Evolutionary conservation across 2,888 invertebrate species (phyloP).

Genomic region (Aspidapion aeneum): DNA sequence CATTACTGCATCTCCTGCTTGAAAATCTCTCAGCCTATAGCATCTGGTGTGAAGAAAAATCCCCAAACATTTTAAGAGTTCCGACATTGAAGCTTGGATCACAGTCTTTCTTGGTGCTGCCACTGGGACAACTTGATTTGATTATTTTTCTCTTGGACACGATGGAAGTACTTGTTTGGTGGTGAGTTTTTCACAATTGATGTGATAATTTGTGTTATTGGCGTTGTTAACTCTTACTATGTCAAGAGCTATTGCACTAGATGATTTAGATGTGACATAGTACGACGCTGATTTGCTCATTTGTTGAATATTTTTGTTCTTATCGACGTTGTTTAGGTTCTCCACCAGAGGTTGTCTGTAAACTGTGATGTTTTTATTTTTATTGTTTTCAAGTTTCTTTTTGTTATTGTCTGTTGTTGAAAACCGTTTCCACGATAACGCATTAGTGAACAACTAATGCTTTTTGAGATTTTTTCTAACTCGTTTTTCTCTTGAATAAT

Average conservation of each 20-base stretch:
- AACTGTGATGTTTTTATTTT: slow-evolving; percentile 76
- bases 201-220: slow-evolving; percentile 61
- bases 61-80: slow-evolving; percentile 95
- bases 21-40: slow-evolving; percentile 87
- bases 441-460: slow-evolving; percentile 92
- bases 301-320: slow-evolving; percentile 70
- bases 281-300: slow-evolving; percentile 40
- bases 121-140: slow-evolving; percentile 42
- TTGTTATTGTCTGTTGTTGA: slow-evolving; percentile 87
- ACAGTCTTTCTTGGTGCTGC: slow-evolving; percentile 67
- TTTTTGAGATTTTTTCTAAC: slow-evolving; percentile 88
- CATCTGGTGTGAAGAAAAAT: slow-evolving; percentile 90
- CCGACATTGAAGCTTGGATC: slow-evolving; percentile 96
- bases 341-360: slow-evolving; percentile 76
- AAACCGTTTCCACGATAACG: slow-evolving; percentile 93
- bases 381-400: slow-evolving; percentile 88
- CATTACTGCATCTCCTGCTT: slow-evolving; percentile 96
- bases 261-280: slow-evolving; percentile 43
- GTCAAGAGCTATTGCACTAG: slow-evolving; percentile 54
- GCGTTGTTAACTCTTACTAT: slow-evolving; percentile 63
- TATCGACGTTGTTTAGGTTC: slow-evolving; percentile 74
- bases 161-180: slow-evolving; percentile 50
- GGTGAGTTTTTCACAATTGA: slow-evolving; percentile 54
- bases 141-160: slow-evolving; percentile 26
- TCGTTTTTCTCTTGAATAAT: slow-evolving; percentile 84